Percentiles rank a stretch among this genome's conserved stretches.
phyloP scores from a whole-genome alignment of 2,113 vertebrate genomes.

The Pholis gunnellus region DNA sequence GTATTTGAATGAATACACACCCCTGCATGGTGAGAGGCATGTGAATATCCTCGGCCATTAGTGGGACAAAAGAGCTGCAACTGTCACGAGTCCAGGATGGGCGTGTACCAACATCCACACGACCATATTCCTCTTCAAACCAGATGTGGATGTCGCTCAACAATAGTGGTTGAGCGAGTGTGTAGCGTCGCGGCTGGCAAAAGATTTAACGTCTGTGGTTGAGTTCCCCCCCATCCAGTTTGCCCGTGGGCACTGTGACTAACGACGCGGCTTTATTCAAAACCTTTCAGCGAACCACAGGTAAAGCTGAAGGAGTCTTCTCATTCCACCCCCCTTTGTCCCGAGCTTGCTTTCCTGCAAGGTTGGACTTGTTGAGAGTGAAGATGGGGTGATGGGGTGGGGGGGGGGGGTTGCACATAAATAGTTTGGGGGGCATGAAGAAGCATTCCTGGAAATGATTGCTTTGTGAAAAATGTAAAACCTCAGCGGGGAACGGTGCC shows the following conservation, averaged over 20 bases:
- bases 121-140: background rate
- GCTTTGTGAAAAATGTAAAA: slow-evolving; percentile 62
- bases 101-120: background rate
- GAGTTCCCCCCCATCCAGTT: slow-evolving; percentile 63
- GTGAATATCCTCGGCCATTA: background rate
- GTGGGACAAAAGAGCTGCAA: background rate
- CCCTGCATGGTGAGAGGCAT: background rate
- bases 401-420: slow-evolving; percentile 24
- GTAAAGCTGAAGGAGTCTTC: slow-evolving; percentile 58
- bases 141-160: slow-evolving; percentile 12
- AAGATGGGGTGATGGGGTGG: background rate
- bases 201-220: slow-evolving; percentile 47
- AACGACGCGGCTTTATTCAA: slow-evolving; percentile 53
- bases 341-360: slow-evolving; percentile 53
- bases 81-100: background rate
- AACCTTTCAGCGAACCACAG: slow-evolving; percentile 54
- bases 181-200: background rate
- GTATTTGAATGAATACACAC: background rate
- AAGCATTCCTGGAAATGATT: slow-evolving; percentile 64
- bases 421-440: slow-evolving; percentile 55
- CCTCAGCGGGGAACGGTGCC: slow-evolving; percentile 22
- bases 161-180: slow-evolving; percentile 49
- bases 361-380: slow-evolving; percentile 69
- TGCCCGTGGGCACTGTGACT: slow-evolving; percentile 54
- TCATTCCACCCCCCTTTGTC: slow-evolving; percentile 65